These are phyloP conservation scores for Hyperoplus immaculatus DNA, from an alignment of 2,797 vertebrate species.

Conservation along the genomic window DNA sequence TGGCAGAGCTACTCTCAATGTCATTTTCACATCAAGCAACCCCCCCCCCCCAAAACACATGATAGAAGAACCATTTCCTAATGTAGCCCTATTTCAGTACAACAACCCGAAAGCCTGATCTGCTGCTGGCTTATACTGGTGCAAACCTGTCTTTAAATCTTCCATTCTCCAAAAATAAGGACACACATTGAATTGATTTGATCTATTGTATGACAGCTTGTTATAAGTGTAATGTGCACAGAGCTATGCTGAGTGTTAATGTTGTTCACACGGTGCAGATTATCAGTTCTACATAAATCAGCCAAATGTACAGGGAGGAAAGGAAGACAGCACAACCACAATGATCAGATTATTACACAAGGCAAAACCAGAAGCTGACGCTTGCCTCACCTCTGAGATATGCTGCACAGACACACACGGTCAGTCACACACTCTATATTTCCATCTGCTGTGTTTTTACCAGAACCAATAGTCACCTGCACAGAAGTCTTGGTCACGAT, in stretches of 20 bases:
- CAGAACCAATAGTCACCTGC: neutral
- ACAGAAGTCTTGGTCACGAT: neutral
- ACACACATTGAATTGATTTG: neutral
- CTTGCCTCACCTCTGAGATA: constrained; percentile 33
- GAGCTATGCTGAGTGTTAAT: neutral
- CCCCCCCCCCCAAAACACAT: neutral
- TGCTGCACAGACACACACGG: neutral
- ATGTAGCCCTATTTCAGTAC: neutral
- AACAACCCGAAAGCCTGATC: neutral
- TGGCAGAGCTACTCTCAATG: neutral
- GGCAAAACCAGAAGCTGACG: constrained; percentile 34
- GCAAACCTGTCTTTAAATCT: neutral
- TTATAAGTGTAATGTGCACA: neutral
- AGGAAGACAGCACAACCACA: constrained; percentile 10
- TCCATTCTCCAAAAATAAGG: neutral
- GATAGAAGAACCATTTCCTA: neutral
- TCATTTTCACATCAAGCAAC: too few species aligned
- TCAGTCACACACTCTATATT: neutral
- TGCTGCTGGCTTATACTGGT: too few species aligned
- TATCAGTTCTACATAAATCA: neutral
- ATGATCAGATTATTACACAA: neutral
- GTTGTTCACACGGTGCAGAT: neutral
- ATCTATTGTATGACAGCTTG: neutral
- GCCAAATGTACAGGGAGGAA: neutral
- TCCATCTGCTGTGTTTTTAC: neutral